Conservation (phyloP, 1,140 invertebrate species). For the Zaprionus kolodkinae region DNA sequence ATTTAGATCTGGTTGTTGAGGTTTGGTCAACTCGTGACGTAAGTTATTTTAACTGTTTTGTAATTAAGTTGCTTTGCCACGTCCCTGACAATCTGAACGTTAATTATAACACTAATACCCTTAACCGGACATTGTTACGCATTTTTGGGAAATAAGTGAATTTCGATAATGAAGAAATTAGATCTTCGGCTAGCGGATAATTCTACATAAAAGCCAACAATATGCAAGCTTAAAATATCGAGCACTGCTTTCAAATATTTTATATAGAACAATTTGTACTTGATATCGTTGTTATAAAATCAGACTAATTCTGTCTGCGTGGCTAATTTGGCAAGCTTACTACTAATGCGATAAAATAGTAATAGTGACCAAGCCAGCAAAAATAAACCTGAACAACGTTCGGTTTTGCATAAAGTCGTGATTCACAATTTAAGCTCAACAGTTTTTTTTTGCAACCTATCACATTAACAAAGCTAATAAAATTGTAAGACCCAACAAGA, state of each 20-base stretch:
- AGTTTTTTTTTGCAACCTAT: constrained; percentile 44
- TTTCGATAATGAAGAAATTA: too few species aligned
- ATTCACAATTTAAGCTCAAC: constrained; percentile 39
- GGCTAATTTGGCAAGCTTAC: background rate
- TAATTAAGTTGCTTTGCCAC: constrained; percentile 29
- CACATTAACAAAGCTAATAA: constrained; percentile 60
- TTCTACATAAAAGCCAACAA: too few species aligned
- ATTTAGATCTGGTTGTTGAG: constrained; percentile 39
- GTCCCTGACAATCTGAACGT: constrained; percentile 28
- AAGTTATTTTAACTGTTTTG: constrained; percentile 27
- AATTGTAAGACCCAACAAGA: constrained; percentile 42
- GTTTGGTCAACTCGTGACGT: constrained; percentile 25
- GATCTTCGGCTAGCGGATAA: background rate
- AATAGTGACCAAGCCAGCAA: constrained; percentile 8
- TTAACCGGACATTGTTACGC: constrained; percentile 27
- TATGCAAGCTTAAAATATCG: too few species aligned
- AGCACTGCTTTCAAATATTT: background rate
- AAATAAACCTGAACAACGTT: constrained; percentile 28
- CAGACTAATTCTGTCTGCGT: background rate
- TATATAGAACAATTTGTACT: background rate
- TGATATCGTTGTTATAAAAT: background rate
- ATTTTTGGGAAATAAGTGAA: background rate
- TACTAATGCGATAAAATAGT: constrained; percentile 3
- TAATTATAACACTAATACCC: constrained; percentile 22
- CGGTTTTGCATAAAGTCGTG: constrained; percentile 62